These are phyloP conservation scores for Heteromormyrus szaboi DNA, from an alignment of 2,797 vertebrate species.

Conservation along the genomic window DNA sequence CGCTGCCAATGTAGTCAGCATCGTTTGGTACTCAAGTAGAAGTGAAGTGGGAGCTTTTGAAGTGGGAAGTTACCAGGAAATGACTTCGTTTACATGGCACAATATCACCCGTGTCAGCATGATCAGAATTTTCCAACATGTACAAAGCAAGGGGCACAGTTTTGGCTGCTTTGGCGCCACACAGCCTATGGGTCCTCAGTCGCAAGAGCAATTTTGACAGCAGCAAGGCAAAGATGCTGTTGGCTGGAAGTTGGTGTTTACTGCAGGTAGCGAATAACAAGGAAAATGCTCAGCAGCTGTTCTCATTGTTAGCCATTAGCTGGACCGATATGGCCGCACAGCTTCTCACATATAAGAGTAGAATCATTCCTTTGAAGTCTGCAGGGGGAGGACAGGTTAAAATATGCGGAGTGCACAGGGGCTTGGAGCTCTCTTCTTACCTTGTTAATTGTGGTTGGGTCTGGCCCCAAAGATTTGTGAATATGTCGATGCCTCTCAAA, in stretches of 20 bases:
- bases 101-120: not conserved
- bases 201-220: not conserved
- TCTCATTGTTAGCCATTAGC: not conserved
- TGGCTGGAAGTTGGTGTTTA: not conserved
- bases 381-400: not conserved
- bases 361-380: not conserved
- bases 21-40: not conserved
- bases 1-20: not conserved
- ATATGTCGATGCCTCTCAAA: not conserved
- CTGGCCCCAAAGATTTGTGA: not conserved
- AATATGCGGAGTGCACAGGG: not conserved
- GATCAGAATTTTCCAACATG: not conserved
- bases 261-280: not conserved
- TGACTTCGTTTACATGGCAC: not conserved
- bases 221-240: not conserved
- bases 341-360: not conserved
- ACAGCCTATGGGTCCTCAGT: not conserved
- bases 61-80: not conserved
- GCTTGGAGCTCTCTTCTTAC: not conserved
- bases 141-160: not conserved
- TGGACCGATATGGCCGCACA: not conserved
- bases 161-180: not conserved
- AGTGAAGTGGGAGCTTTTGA: not conserved
- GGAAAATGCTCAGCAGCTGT: not conserved
- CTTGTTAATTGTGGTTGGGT: not conserved